phyloP scores from a whole-genome alignment of 1,140 invertebrate species.

The Phymastichus coffea region DNA sequence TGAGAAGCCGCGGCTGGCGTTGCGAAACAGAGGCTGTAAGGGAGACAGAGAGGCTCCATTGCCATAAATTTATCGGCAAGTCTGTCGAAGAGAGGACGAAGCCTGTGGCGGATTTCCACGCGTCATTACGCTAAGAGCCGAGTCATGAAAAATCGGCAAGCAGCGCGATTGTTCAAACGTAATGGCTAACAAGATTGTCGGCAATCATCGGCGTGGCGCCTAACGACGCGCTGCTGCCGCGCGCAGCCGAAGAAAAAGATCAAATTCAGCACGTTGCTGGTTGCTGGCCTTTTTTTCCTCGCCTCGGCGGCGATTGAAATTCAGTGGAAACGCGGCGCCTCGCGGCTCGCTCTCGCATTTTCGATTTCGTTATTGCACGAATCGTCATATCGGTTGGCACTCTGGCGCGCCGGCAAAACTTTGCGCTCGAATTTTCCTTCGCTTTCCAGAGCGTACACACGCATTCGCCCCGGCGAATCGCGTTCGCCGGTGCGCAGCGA shows the following conservation, averaged over 20 bases:
- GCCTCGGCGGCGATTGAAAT: background rate
- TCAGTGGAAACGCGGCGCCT: background rate
- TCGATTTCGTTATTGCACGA: too few relatives aligned
- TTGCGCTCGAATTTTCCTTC: too few relatives aligned
- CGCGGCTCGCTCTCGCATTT: constrained; percentile 11
- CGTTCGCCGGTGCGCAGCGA: constrained; percentile 25
- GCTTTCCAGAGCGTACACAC: too few relatives aligned
- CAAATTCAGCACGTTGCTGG: background rate
- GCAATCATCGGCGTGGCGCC: constrained; percentile 50
- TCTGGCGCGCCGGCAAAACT: too few relatives aligned
- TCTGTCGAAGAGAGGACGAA: too few relatives aligned
- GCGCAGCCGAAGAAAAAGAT: constrained; percentile 19
- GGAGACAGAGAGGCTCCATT: background rate
- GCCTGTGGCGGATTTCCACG: constrained; percentile 45
- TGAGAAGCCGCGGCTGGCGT: background rate
- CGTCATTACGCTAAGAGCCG: constrained; percentile 52
- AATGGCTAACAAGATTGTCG: constrained; percentile 54
- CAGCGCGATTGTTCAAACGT: constrained; percentile 55
- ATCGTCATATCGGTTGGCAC: too few relatives aligned
- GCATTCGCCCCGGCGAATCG: constrained; percentile 20
- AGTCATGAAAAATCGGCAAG: constrained; percentile 53
- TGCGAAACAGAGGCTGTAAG: background rate
- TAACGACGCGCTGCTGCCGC: too few relatives aligned
- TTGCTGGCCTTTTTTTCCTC: constrained; percentile 12
- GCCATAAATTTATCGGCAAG: too few relatives aligned